phyloP scores from a whole-genome alignment of 2,888 invertebrate species.

The Cheilosia grossa region DNA sequence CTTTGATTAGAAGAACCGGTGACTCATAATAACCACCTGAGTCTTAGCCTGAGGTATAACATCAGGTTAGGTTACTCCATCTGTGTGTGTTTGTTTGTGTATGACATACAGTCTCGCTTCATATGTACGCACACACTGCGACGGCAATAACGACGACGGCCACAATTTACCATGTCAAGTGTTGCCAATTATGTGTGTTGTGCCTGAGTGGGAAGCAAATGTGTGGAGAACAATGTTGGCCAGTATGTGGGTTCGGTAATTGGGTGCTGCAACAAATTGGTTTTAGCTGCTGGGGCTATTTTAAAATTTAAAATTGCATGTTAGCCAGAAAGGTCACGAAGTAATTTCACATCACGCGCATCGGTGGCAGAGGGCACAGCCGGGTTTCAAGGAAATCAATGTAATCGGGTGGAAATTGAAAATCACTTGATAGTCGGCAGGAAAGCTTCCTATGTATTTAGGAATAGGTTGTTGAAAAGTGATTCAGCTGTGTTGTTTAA shows the following conservation, averaged over 20 bases:
- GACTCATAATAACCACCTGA: constrained; percentile 64
- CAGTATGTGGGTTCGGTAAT: constrained; percentile 53
- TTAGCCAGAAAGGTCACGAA: constrained; percentile 48
- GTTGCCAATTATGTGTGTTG: constrained; percentile 63
- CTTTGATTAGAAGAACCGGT: constrained; percentile 35
- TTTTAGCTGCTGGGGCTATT: constrained; percentile 28
- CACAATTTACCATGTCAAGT: constrained; percentile 62
- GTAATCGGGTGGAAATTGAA: constrained; percentile 60
- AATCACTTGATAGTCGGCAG: constrained; percentile 54
- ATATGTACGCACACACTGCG: not conserved
- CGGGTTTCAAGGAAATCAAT: constrained; percentile 51
- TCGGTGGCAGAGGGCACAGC: constrained; percentile 43
- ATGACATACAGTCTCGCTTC: not conserved
- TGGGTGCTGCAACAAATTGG: constrained; percentile 62
- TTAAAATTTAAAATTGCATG: constrained; percentile 45
- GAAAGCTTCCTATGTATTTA: constrained; percentile 6
- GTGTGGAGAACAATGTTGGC: constrained; percentile 10
- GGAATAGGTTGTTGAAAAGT: not conserved
- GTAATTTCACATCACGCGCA: constrained; percentile 47
- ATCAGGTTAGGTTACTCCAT: constrained; percentile 62
- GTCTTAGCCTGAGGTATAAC: constrained; percentile 14
- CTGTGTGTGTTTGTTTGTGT: constrained; percentile 53
- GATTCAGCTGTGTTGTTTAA: not conserved
- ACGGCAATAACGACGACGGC: not conserved
- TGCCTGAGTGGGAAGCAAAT: constrained; percentile 35